Evolutionary conservation across 2,797 vertebrate species (phyloP).

Genomic region (Adelosebastes latens): DNA sequence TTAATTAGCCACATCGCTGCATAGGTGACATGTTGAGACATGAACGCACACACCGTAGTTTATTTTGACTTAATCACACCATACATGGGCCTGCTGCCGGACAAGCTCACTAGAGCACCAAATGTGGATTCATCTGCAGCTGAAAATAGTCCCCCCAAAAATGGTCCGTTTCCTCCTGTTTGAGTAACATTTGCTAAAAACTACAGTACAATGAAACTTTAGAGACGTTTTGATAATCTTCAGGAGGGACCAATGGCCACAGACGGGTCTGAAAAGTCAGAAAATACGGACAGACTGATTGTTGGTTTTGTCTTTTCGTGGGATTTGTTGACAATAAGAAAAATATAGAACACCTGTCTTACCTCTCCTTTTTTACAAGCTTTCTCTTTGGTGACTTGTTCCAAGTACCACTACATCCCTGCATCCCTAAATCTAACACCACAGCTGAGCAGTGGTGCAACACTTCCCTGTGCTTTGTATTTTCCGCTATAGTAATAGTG

Average conservation of each 20-base stretch:
- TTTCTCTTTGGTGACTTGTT: neutral
- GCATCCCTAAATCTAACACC: neutral
- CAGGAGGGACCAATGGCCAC: neutral
- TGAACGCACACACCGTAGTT: neutral
- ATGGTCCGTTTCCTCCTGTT: neutral
- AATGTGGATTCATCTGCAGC: neutral
- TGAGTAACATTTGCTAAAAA: neutral
- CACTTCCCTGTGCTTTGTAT: neutral
- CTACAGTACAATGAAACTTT: neutral
- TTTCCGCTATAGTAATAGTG: neutral
- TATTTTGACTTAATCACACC: neutral
- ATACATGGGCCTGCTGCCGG: neutral
- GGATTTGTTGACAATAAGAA: neutral
- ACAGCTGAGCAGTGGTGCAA: neutral
- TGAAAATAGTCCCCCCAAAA: neutral
- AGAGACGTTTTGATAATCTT: neutral
- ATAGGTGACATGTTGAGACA: neutral
- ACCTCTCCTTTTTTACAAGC: neutral
- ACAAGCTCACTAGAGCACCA: neutral
- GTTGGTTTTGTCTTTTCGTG: neutral
- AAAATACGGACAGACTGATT: neutral
- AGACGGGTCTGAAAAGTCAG: neutral
- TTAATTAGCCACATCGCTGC: neutral
- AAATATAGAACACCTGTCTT: neutral
- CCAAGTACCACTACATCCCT: neutral